Base-by-base conservation (phyloP, 2,888 invertebrate species). In the Stramonita haemastoma region DNA sequence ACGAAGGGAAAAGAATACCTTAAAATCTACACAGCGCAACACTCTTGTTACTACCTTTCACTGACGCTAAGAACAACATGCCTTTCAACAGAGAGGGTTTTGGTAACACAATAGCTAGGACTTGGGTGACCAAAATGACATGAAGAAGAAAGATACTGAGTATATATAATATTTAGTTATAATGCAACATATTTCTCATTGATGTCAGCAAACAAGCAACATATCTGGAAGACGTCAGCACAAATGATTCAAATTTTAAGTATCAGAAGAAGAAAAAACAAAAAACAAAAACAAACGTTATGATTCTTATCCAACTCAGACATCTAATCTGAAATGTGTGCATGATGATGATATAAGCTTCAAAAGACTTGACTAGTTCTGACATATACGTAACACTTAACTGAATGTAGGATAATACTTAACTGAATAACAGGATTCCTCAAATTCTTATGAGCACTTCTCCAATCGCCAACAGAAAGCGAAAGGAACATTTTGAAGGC, bases 151-250 rank as follows among this genome's bases (percentile, higher is more conserved):
- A 26, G 17, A 22, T 34, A 34, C 15, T 15, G 8, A 32, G 15
- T 34, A 19, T 15, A 32, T 19, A 32, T 11, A 34, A 34, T 34
- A 13, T 79, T 34, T 17, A 34, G 5, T 17, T 26, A 73, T 73
- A 73, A n/a, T 22, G n/a, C n/a, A 26, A 73, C 34, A 79, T 79
- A 34, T 22, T 79, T 32, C 32, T 22, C 79, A 79, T 15, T 5
- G 32, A 34, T 34, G 15, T 34, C 79, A 79, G 34, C 32, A 79
- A 34, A 34, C 32, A 34, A 17, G 79, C 34, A 73, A 73, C 73
- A n/a, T 73, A 73, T 79, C 11, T 79, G 79, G 79, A 79, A 79
- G 79, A 79, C 79, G 11, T 79, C 79, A 19, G 79, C 15, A 15
- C 79, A 79, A 79, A 79, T 32, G 32, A 79, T 17, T 79, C 32